Base-by-base conservation (phyloP, 2,888 invertebrate genomes). In the Volucella bombylans region DNA sequence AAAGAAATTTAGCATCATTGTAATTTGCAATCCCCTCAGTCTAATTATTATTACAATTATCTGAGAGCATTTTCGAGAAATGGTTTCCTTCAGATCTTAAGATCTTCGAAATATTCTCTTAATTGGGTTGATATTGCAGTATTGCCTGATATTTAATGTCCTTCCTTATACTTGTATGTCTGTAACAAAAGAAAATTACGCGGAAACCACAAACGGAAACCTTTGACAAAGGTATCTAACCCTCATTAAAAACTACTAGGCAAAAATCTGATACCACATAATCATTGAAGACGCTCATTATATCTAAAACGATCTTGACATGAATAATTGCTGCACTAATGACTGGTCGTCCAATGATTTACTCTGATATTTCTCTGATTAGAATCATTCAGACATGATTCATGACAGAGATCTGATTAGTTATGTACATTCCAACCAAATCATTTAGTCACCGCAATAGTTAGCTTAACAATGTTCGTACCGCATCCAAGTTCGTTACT, bases 271-370 rank as follows among this genome's bases (percentile, higher is more conserved):
- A 38, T 55, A 18, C 38, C 31, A n/a, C 12, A 55, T 55, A 55
- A 55, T 38, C 54, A 47, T 38, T 18, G 54, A 47, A 54, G 14
- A 11, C 31, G 18, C 55, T 49, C 39, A 49, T 62, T 64, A 64
- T 47, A 47, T 55, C 45, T 64, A 39, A 11, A 38, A 54, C 15
- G 74, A 59, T 59, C 74, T 59, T 67, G 65, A 43, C 50, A 74
- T 64, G 73, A 55, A 73, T 64, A 64, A 55, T 38, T 55, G 55
- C 47, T 18, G 47, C 38, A 12, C 31, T 39, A 15, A n/a, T n/a
- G 38, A 45, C 57, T 57, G 41, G 64, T 57, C 64, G 39, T 52
- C 11, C 62, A 45, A 52, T 77, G 77, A 82, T 14, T 82, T 72
- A 72, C 18, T 45, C 9, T 52, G 14, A 54, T 52, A 38, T 15